phyloP scores from a whole-genome alignment of 2,888 invertebrate species.

The Tenthredo notha region DNA sequence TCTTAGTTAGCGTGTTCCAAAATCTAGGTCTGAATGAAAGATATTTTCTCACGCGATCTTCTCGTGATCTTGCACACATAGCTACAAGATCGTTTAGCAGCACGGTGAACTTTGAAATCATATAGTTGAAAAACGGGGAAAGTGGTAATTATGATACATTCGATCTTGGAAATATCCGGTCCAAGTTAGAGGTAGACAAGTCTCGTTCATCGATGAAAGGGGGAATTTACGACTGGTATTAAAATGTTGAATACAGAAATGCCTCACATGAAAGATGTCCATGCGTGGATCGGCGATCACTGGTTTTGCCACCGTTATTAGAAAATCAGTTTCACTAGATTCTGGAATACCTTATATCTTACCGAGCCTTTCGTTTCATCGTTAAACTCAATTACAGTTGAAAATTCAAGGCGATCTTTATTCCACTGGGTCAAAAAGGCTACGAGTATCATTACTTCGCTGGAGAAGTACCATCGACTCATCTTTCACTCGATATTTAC shows the following conservation, averaged over 20 bases:
- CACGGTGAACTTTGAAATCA: neutral
- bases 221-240: neutral
- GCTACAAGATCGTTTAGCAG: too few species aligned
- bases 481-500: slow-evolving; percentile 12
- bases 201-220: neutral
- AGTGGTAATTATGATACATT: neutral
- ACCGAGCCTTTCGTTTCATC: neutral
- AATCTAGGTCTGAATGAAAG: neutral
- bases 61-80: neutral
- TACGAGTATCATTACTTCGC: neutral
- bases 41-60: neutral
- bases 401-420: neutral
- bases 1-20: neutral
- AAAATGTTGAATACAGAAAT: neutral
- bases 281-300: neutral
- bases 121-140: neutral
- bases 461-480: neutral
- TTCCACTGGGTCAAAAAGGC: neutral
- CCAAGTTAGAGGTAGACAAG: neutral
- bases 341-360: neutral
- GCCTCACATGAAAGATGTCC: neutral
- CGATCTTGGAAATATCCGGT: neutral
- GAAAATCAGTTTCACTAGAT: slow-evolving; percentile 15
- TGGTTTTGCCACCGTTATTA: neutral
- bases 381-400: neutral